Evolutionary conservation across 1,140 invertebrate genomes (phyloP).

Genomic region (Heliconius hewitsoni): DNA sequence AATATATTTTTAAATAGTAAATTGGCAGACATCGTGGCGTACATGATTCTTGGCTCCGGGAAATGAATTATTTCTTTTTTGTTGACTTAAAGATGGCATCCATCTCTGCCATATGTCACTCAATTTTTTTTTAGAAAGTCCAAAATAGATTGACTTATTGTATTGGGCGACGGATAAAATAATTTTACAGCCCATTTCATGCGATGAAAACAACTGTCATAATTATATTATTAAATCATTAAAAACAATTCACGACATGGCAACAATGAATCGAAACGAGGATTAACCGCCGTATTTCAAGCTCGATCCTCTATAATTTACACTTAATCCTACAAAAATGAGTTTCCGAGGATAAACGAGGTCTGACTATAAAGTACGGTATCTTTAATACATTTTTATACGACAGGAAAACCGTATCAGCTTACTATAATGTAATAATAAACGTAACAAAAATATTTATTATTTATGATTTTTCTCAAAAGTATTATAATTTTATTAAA

Average conservation of each 20-base stretch:
- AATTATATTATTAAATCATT: not conserved
- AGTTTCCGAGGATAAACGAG: slow-evolving; percentile 17
- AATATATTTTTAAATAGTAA: not conserved
- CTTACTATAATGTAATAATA: slow-evolving; percentile 12
- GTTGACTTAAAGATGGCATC: no score
- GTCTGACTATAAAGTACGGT: slow-evolving; percentile 4
- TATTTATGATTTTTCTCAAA: not conserved
- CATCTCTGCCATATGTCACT: no score
- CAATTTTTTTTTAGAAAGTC: no score
- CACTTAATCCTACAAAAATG: slow-evolving; percentile 15
- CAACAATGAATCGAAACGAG: slow-evolving; percentile 3
- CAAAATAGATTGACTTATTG: no score
- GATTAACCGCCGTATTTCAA: not conserved
- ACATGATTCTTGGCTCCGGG: no score
- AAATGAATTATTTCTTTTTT: no score
- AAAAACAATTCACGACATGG: not conserved
- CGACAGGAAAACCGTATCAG: not conserved
- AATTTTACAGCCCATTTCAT: no score
- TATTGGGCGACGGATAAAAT: no score
- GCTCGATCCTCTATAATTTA: slow-evolving; percentile 14
- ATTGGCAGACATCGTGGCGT: no score
- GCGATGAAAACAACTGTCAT: no score
- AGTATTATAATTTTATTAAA: not conserved
- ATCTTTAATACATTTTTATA: slow-evolving; percentile 11
- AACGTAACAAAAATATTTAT: slow-evolving; percentile 1